Evolutionary conservation across 2,797 vertebrate species (phyloP), one percentile per base, ranked within the genome.

Genomic region (Menidia menidia): DNA sequence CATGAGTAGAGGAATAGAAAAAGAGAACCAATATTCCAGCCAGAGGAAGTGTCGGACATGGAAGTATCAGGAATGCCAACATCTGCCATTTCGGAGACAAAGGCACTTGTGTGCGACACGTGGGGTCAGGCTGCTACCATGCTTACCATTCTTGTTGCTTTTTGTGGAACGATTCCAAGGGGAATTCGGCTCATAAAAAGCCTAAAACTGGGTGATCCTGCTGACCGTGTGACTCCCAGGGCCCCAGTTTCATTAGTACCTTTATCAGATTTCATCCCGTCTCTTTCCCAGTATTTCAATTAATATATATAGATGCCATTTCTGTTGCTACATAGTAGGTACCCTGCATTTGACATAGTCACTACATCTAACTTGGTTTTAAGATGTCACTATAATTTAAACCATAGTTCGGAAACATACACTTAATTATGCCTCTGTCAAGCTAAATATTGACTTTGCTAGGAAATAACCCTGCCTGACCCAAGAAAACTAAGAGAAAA

Each of bases 41-140:
- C 69, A 15, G 30, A 48, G 75, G 60, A 75, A 15, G 43, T 63
- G 13, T 48, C 66, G 57, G 73, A 75, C 50, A 31, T 41, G 57
- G 58, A 70, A 56, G 60, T 19, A 52, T 8, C 60, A 60, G 71
- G 77, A 85, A 86, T 86, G 72, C 64, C 64, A 76, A 71, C 77
- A 84, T 83, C 81, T 85, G 85, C 78, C 82, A 70, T 83, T 81
- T 75, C 33, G 52, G 61, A 78, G 70, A 91, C 86, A 88, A 91
- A 89, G 68, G 65, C 71, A 75, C 73, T 81, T 79, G 72, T 89
- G 82, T 73, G 70, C 9, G 52, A 60, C 73, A 64, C 44, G 42
- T 67, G 78, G 75, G 83, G 82, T 88, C 79, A 81, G 64, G 61
- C 69, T 13, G 67, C 75, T 51, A 7, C 75, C 77, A 71, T 73